A percentile compares a stretch with the other conserved stretches of the same genome.
Evolutionary conservation across 2,888 invertebrate genomes (phyloP).

Genomic region (Heteromyza rotundicornis): DNA sequence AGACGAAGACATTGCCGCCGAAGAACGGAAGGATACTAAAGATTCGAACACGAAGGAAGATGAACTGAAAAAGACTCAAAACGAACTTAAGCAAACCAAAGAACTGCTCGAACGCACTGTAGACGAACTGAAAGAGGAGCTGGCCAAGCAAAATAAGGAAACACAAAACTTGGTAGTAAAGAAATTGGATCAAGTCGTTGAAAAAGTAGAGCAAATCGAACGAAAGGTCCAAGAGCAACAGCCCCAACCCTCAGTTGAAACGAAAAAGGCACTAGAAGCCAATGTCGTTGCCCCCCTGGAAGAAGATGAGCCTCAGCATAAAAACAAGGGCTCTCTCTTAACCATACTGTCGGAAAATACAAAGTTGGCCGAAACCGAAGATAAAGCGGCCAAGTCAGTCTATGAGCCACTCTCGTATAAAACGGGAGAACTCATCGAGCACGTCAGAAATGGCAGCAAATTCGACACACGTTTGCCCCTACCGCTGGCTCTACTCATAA

Average conservation of each 20-base stretch:
- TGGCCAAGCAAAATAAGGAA: constrained; percentile 59
- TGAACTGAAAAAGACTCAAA: constrained; percentile 56
- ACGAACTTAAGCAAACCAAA: constrained; percentile 54
- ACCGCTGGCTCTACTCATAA: constrained; percentile 52
- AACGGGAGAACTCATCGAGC: constrained; percentile 45
- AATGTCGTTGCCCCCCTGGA: not conserved
- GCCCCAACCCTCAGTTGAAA: constrained; percentile 3
- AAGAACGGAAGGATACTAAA: constrained; percentile 43
- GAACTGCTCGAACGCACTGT: constrained; percentile 56
- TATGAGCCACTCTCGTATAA: constrained; percentile 58
- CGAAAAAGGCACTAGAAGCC: no score
- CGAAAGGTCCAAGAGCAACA: constrained; percentile 63
- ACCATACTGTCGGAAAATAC: constrained; percentile 49
- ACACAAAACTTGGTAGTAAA: constrained; percentile 52
- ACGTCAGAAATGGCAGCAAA: constrained; percentile 26
- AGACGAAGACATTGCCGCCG: constrained; percentile 60
- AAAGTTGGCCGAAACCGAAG: constrained; percentile 38
- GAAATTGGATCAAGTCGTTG: constrained; percentile 52
- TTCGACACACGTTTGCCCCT: constrained; percentile 47
- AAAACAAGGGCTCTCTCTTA: constrained; percentile 40
- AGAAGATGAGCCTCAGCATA: not conserved
- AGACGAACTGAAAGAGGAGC: constrained; percentile 63
- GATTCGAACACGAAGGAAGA: constrained; percentile 44
- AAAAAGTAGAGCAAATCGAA: constrained; percentile 62
- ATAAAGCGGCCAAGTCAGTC: constrained; percentile 38